phyloP scores from a whole-genome alignment of 2,113 vertebrate species.

The Cheirogaleus medius region DNA sequence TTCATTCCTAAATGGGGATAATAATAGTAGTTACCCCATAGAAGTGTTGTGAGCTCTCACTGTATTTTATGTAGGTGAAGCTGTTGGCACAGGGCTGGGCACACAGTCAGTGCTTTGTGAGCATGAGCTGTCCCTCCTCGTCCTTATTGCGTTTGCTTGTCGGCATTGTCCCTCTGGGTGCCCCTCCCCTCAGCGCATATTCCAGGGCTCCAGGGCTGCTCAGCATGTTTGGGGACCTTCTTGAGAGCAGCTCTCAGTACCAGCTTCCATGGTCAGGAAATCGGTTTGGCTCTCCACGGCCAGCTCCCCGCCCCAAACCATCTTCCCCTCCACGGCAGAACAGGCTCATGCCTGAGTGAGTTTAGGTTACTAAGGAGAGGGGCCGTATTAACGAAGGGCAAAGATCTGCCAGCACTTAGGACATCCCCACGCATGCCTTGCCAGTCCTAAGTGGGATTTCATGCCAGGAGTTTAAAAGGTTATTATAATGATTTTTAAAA shows the following conservation, averaged over 20 bases:
- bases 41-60: not conserved
- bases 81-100: not conserved
- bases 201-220: not conserved
- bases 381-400: not conserved
- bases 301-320: not conserved
- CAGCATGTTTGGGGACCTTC: not conserved
- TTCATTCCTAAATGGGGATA: not conserved
- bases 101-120: accelerated
- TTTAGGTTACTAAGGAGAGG: not conserved
- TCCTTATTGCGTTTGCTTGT: not conserved
- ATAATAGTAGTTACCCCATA: not conserved
- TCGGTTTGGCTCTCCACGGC: not conserved
- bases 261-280: not conserved
- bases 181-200: too few relatives aligned
- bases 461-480: not conserved
- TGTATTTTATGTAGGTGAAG: accelerated
- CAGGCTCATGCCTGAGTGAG: not conserved
- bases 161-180: accelerated
- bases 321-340: not conserved
- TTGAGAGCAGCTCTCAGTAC: not conserved
- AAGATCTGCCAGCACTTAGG: not conserved
- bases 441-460: not conserved
- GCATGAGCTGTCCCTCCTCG: accelerated
- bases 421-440: not conserved
- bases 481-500: not conserved